Conservation (phyloP, 2,797 vertebrate genomes). For the Premnoplex brunnescens region DNA sequence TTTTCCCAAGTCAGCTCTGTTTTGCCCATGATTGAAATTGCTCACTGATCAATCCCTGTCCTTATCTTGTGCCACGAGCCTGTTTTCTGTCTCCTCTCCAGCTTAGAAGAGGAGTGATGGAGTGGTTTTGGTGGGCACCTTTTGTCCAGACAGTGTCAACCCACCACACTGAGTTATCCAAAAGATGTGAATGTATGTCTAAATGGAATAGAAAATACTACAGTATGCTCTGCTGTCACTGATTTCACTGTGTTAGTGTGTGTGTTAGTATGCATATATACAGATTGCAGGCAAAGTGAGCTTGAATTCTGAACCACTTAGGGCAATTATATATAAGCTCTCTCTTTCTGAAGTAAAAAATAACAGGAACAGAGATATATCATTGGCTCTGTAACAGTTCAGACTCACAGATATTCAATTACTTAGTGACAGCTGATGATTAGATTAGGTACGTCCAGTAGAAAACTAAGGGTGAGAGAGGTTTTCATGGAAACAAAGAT, state of each 20-base stretch:
- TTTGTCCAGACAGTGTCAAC: not conserved
- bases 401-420: conserved; percentile 50
- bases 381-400: not conserved
- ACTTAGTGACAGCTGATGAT: conserved; percentile 59
- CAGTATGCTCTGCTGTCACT: not conserved
- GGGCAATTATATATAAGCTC: not conserved
- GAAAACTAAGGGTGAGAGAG: conserved; percentile 42
- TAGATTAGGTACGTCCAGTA: conserved; percentile 53
- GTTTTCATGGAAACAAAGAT: conserved; percentile 46
- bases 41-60: not conserved
- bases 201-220: not conserved
- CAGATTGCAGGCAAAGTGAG: not conserved
- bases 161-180: not conserved
- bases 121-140: not conserved
- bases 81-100: not conserved
- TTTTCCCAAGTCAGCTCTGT: not conserved
- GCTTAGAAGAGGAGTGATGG: not conserved
- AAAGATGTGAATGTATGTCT: not conserved
- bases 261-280: not conserved
- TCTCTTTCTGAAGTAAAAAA: conserved; percentile 37
- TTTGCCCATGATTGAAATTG: not conserved
- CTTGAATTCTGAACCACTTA: not conserved
- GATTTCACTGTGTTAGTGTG: not conserved
- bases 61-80: not conserved
- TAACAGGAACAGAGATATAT: not conserved